Conservation (phyloP, 2,797 vertebrate species). For the Protosalanx chinensis region DNA sequence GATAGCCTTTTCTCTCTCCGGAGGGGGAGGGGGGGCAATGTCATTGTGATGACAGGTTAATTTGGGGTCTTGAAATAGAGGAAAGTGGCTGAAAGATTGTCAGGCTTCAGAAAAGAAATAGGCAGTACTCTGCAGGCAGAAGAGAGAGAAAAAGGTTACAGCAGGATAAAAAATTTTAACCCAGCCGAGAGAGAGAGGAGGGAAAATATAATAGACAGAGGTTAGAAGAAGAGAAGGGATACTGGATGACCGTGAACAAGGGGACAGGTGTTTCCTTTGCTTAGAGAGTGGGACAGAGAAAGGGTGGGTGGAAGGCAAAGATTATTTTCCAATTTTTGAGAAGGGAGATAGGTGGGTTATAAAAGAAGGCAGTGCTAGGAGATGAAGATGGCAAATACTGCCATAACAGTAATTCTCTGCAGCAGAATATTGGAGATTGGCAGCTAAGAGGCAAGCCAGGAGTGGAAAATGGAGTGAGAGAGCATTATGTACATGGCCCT, state of each 20-base stretch:
- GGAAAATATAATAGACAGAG: neutral
- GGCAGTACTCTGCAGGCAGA: neutral
- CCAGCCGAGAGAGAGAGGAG: neutral
- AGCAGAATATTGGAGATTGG: slow-evolving; percentile 34
- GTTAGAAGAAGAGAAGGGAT: neutral
- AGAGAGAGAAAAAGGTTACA: neutral
- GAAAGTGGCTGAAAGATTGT: slow-evolving; percentile 3
- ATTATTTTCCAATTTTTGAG: neutral
- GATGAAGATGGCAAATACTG: slow-evolving; percentile 19
- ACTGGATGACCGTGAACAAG: neutral
- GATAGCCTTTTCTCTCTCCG: slow-evolving; percentile 26
- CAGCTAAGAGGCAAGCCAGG: slow-evolving; percentile 15
- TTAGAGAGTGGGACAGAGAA: neutral
- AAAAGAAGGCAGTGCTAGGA: slow-evolving; percentile 16
- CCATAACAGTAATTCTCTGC: slow-evolving; percentile 45
- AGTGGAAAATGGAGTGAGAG: slow-evolving; percentile 48
- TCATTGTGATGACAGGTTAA: slow-evolving; percentile 26
- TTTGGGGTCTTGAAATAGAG: neutral
- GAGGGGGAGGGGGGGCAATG: slow-evolving; percentile 22
- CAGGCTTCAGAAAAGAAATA: neutral
- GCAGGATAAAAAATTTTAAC: slow-evolving; percentile 3
- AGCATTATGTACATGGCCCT: slow-evolving; percentile 45
- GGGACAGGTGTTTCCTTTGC: neutral
- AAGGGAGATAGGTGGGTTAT: slow-evolving; percentile 3
- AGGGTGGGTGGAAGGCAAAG: neutral